Evolutionary conservation across 2,888 invertebrate species (phyloP), one percentile per base, ranked within the genome.

Genomic region (Luperina nickerlii): DNA sequence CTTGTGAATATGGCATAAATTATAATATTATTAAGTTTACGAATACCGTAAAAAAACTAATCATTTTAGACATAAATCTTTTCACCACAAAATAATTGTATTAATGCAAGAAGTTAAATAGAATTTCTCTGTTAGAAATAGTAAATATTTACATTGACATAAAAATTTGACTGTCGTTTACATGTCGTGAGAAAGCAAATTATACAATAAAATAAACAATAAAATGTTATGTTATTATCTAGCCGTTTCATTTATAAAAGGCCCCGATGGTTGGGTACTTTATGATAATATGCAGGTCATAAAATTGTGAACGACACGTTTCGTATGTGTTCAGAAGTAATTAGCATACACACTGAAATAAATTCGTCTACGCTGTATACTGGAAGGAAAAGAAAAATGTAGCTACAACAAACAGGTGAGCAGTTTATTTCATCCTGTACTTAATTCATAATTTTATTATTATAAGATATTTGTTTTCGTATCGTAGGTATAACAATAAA

Each of bases 211-310:
- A 86, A 78, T 85, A 78, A 74, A 78, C 57, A 79, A 78, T 90
- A 84, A 87, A 88, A 86, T 82, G 81, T 84, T 87, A 90, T 85
- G 77, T 85, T 90, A 84, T 81, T 81, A 83, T 82, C 81, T 83
- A 85, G 57, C 48, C 60, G 74, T 86, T 85, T 74, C 78, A 87
- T 84, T 87, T 84, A 84, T 85, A 82, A 84, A 88, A 80, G 38
- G 72, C 38, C 84, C 74, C 77, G 78, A 66, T 88, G 82, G 82
- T 77, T 77, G 66, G 71, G 15, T 76, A 68, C 75, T 83, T 89
- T 85, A 89, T 76, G 80, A 72, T 85, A 78, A 77, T 85, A 82
- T 60, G 54, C 67, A 66, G 67, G 70, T 77, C 79, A 89, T 87
- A 87, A 78, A 80, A 83, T 81, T 85, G 75, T 85, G 70, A 89